Base-by-base conservation (phyloP, 2,888 invertebrate genomes). In the Papilio demoleus region DNA sequence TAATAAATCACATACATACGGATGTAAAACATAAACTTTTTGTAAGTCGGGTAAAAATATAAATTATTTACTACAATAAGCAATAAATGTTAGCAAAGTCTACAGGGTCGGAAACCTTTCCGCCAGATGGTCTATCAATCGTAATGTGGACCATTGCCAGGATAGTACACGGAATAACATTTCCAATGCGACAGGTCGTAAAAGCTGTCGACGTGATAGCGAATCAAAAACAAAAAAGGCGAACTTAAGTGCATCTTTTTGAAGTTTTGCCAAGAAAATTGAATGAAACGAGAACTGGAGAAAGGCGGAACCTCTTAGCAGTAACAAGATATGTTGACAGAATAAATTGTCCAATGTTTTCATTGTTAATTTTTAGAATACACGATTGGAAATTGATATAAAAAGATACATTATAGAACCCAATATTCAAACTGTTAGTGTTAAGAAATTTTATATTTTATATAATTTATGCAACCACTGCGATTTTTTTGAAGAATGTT, bases 61-160 rank as follows among this genome's bases (percentile, higher is more conserved):
- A 9, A 24, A 40, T 40, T 65, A 56, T 47, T 19, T 12, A 27
- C 5, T 56, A 17, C 19, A 2, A 27, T 34, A 42, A 9, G 17
- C 14, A 9, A 36, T 42, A 65, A 53, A 62, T 42, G 12, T 56
- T 14, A 9, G 11, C 50, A 38, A 22, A 12, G 5, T 11, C 14
- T n/a, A 27, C 47, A 38, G 58, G 68, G 45, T 68, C 42, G 24
- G 47, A 36, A 50, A 59, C 56, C 63, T 38, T 27, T 61, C 36
- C 17, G 40, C 64, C 63, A 68, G 64, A 68, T 68, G 68, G 64
- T 64, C 58, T 68, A 68, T 63, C 58, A 38, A 59, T 68, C 38
- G 63, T 68, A 36, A 22, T 27, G 14, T 63, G 68, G 63, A 68
- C 27, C 40, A n/a, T 22, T 68, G 68, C 68, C 68, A 64, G 63